Base-by-base conservation (phyloP, 2,113 vertebrate genomes). In the Calypte anna region DNA sequence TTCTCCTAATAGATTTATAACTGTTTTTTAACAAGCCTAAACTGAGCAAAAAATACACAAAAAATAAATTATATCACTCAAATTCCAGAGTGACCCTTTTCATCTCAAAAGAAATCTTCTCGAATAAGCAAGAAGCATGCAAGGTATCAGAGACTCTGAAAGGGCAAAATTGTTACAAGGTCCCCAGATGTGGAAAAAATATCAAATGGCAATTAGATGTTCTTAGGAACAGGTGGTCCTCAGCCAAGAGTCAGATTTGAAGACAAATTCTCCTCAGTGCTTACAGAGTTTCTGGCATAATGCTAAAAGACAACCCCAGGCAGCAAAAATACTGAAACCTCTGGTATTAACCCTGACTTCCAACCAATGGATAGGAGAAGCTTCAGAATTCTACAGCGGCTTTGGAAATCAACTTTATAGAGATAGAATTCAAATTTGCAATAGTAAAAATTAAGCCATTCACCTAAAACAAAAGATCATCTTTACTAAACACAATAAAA, bases 301-400 rank as follows among this genome's bases (percentile, higher is more conserved):
- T 27, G 6, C 5, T 58, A 74, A 86, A 80, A 58, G 8, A 62
- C 12, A 70, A 7, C 7, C 61, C 33, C 61, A 64, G 36, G 72
- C 48, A 57, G 6, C 14, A 84, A 17, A 14, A 31, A 5, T 23
- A 51, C 3, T 46, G 46, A 62, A 64, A 27, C 5, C 8, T 59
- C 5, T 25, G 38, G 14, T 30, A 51, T 43, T 5, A 0, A 2
- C 12, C 8, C 0, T 13, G 31, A 50, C 13, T 80, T 86, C 22
- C 24, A 72, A 1, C 2, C 4, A 1, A 58, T 24, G 6, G 36
- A 54, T 12, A 2, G 2, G 22, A 5, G 9, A 55, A 92, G 10
- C 5, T 31, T 40, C 13, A 69, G 17, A 27, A 6, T 78, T 89
- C 54, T 78, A 10, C 10, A 82, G 11, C 10, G 66, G n/a, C 22